Evolutionary conservation across 2,888 invertebrate genomes (phyloP), one percentile per base, ranked within the genome.

Genomic region (Microctonus hyperodae): DNA sequence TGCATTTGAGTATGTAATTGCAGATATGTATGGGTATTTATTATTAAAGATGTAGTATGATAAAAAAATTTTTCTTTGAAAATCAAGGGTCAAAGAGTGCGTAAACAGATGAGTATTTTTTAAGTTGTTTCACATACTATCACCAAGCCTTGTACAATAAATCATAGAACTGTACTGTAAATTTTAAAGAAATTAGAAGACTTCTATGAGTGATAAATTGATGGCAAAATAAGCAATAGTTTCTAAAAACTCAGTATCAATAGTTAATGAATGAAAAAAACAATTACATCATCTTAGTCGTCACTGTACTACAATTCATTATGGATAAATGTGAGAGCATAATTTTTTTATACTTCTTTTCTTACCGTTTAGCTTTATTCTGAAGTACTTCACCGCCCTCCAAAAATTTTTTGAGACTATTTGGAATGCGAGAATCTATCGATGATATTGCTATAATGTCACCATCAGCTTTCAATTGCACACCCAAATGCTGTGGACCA

Each of bases 381-480:
- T 86, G 73, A 1, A 87, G 77, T 25, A 83, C 85, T 9, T 84
- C 81, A 16, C 87, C 87, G 7, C 84, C 83, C 44, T 84, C 83
- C 50, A 89, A 80, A 73, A 89, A 87, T 68, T 88, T 86, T 44
- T 87, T 86, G 70, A 89, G 76, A 25, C 85, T 85, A 74, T 87
- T 88, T 1, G 88, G 89, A 68, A 88, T 86, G 7, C 87, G 83
- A 0, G 86, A 85, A 75, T 88, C 87, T 0, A 88, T 85, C 1
- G 86, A 86, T 70, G 88, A 88, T 1, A 90, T 85, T 73, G 90
- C 90, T 70, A 91, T 88, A 72, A 94, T 87, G 73, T 91, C 91
- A 1, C 90, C 89, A 25, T 89, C 89, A 61, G 89, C 86, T 13
- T 87, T 86, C 1, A 89, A 86, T 33, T 91, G 85, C 71, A 88